Base-by-base conservation (phyloP, 2,888 invertebrate species). In the Pyrrhia umbra region DNA sequence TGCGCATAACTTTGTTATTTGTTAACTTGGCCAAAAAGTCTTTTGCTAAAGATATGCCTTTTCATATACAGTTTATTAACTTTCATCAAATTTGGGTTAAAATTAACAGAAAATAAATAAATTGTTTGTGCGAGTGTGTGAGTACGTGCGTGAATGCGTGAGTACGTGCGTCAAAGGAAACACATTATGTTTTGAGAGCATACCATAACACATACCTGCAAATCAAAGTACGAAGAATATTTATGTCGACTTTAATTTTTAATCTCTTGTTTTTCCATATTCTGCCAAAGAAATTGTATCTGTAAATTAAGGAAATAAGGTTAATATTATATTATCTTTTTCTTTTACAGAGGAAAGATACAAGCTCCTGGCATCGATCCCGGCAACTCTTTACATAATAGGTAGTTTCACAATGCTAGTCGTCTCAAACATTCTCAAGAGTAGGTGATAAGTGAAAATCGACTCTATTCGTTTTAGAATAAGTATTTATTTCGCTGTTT, bases 291-390 rank as follows among this genome's bases (percentile, higher is more conserved):
- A n/a, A 49, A 8, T 49, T 18, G n/a, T 20, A 6, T 4, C 0
- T 0, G 2, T 8, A 13, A 1, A n/a, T 18, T 34, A 2, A 0
- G 4, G 13, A 0, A 20, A 16, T 15, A 8, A 10, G 0, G 8
- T 20, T 75, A 57, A 75, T 27, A 10, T 13, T 0, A 46, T 34
- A 0, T 0, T 18, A 10, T 72, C 0, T 71, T 82, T 89, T 85
- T 88, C 84, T 89, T 88, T 96, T 96, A 72, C 96, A 96, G 97
- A 98, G 88, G 97, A 98, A 87, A 95, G 97, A 80, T 98, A 97
- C 91, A 95, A 96, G 69, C 95, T 98, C 62, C 93, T 98, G 67
- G 96, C 97, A 3, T 98, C 98, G 43, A 96, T 98, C 80, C 98
- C 98, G 20, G 97, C 96, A 5, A 96, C 97, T 70, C 90, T 97